A percentile compares a stretch with the other conserved stretches of the same genome.
Evolutionary conservation across 2,797 vertebrate species (phyloP).

Genomic region (Psittacula derbiana): DNA sequence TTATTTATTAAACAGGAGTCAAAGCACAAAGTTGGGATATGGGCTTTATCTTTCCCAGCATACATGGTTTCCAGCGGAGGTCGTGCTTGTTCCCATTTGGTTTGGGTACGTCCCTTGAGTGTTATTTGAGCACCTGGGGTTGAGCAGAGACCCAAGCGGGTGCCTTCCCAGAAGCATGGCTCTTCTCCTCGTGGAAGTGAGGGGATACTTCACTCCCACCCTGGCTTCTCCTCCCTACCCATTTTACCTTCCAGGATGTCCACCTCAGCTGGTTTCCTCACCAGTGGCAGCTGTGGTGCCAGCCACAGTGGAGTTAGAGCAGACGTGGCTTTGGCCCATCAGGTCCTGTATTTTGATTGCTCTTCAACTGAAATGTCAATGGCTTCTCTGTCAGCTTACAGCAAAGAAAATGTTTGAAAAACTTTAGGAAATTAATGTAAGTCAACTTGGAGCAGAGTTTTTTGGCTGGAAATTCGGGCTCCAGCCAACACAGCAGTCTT

Average conservation of each 20-base stretch:
- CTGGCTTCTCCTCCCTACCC: not conserved
- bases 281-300: rapidly evolving
- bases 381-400: constrained; percentile 3
- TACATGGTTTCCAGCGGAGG: not conserved
- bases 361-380: not conserved
- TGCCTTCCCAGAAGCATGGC: not conserved
- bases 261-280: not conserved
- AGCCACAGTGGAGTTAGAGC: not conserved
- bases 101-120: not conserved
- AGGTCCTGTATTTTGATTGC: not conserved
- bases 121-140: rapidly evolving
- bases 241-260: not conserved
- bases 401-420: constrained; percentile 12
- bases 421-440: constrained; percentile 28
- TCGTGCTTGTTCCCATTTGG: not conserved
- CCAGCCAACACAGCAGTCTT: not conserved
- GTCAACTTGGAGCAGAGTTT: not conserved
- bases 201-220: not conserved
- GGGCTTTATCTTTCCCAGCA: not conserved
- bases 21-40: not conserved
- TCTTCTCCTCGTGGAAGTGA: not conserved
- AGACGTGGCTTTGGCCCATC: not conserved
- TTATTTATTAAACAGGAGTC: not conserved
- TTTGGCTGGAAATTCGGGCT: constrained; percentile 30
- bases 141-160: rapidly evolving